A percentile compares a stretch with the other conserved stretches of the same genome.
Conservation (phyloP, 2,113 vertebrate species). For the Heloderma charlesbogerti region DNA sequence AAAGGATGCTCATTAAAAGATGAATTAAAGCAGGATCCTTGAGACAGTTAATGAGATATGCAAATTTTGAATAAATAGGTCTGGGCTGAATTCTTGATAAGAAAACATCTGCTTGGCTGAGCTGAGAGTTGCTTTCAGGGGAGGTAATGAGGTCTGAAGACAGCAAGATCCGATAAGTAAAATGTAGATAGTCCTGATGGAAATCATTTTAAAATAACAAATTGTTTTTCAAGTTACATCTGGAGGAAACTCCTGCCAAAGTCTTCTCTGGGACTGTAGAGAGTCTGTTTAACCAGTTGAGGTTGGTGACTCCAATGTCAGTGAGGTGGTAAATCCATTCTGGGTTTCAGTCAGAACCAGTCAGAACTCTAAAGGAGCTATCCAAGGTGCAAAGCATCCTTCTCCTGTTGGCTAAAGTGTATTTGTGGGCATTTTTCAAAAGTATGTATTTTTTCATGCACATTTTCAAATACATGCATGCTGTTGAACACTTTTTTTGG, state of each 20-base stretch:
- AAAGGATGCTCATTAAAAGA: slow-evolving; percentile 69
- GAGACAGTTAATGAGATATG: slow-evolving; percentile 81
- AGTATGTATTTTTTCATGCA: too few species aligned
- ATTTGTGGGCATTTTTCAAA: too few species aligned
- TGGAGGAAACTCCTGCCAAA: slow-evolving; percentile 38
- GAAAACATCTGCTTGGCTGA: slow-evolving; percentile 78
- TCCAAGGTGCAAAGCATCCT: too few species aligned
- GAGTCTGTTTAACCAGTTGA: neutral
- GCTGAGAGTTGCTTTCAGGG: slow-evolving; percentile 60
- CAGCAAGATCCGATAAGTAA: slow-evolving; percentile 49
- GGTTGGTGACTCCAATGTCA: too few species aligned
- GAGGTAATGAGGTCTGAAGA: slow-evolving; percentile 64
- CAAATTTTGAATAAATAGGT: slow-evolving; percentile 79
- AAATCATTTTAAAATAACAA: slow-evolving; percentile 63
- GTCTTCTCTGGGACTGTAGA: slow-evolving; percentile 35
- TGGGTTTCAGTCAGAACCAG: too few species aligned
- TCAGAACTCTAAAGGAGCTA: too few species aligned
- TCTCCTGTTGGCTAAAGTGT: too few species aligned
- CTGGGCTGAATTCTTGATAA: slow-evolving; percentile 80
- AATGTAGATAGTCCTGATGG: slow-evolving; percentile 46
- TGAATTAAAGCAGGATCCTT: slow-evolving; percentile 75
- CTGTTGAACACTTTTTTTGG: too few species aligned
- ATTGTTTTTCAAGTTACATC: slow-evolving; percentile 62
- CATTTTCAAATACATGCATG: too few species aligned
- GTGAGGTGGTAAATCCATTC: too few species aligned